Evolutionary conservation across 2,113 vertebrate species (phyloP).

Genomic region (Zootoca vivipara): DNA sequence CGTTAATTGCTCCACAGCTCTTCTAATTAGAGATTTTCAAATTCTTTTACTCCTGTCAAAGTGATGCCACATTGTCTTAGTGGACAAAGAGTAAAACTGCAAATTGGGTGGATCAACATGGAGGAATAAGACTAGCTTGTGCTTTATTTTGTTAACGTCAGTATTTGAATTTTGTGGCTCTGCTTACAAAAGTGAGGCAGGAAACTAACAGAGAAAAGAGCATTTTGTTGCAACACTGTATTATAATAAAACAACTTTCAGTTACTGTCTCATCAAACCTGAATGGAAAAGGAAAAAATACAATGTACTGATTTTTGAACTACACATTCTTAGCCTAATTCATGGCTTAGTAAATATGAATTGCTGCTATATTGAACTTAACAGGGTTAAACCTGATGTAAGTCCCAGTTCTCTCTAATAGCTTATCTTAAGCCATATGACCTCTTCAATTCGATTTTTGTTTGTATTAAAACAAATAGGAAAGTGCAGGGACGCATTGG

Average conservation of each 20-base stretch:
- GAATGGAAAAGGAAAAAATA: constrained; percentile 31
- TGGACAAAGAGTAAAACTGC: constrained; percentile 75
- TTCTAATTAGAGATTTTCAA: constrained; percentile 94
- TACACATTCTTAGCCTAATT: not conserved
- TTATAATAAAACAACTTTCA: constrained; percentile 34
- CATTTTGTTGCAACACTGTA: constrained; percentile 17
- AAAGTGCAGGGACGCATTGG: not conserved
- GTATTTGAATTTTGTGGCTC: not conserved
- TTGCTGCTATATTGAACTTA: not conserved
- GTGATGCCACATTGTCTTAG: constrained; percentile 77
- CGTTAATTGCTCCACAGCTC: constrained; percentile 96
- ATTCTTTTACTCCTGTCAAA: constrained; percentile 87
- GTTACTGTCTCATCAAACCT: constrained; percentile 35
- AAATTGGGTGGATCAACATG: constrained; percentile 66
- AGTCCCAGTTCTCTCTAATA: not conserved
- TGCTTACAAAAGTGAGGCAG: not conserved
- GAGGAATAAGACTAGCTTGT: not conserved
- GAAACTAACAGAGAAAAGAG: constrained; percentile 7
- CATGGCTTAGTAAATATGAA: not conserved
- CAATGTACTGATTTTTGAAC: constrained; percentile 38
- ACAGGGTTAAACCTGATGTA: not conserved
- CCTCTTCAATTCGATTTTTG: not conserved
- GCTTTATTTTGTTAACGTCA: not conserved
- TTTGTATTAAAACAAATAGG: constrained; percentile 14
- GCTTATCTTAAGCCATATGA: not conserved